Percentiles rank a stretch among this genome's conserved stretches.
Evolutionary conservation across 1,140 invertebrate genomes (phyloP).

Genomic region (Dysdera silvatica): DNA sequence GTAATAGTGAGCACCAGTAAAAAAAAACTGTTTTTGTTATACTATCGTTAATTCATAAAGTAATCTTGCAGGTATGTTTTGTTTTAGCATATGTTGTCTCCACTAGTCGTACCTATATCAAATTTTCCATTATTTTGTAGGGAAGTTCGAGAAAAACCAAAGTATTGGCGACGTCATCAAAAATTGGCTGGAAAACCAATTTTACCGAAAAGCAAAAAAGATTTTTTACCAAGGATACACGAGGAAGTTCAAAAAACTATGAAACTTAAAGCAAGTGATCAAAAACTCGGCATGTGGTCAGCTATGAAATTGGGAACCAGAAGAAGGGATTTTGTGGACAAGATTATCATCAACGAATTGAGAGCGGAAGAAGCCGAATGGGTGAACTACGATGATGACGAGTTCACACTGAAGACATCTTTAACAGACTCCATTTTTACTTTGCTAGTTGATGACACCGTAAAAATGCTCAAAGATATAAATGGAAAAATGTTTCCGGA

Average conservation of each 20-base stretch:
- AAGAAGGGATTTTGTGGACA: constrained; percentile 62
- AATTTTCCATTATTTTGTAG: too few species aligned
- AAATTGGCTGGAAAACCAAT: constrained; percentile 50
- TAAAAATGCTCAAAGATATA: constrained; percentile 36
- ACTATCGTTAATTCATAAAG: too few species aligned
- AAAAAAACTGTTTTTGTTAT: constrained; percentile 3
- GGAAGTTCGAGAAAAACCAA: background rate
- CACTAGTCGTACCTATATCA: too few species aligned
- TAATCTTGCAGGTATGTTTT: too few species aligned
- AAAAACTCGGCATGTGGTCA: constrained; percentile 7
- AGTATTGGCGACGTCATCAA: constrained; percentile 50
- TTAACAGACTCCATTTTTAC: constrained; percentile 57
- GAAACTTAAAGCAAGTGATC: background rate
- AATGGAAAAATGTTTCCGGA: too few species aligned
- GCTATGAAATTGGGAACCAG: constrained; percentile 55
- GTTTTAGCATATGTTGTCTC: too few species aligned
- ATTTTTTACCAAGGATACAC: background rate
- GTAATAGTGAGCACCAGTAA: too few species aligned
- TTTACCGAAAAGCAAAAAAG: constrained; percentile 44
- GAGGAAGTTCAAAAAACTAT: constrained; percentile 5
- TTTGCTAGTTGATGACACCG: constrained; percentile 55
- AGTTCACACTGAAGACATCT: constrained; percentile 59
- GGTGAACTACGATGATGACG: constrained; percentile 63
- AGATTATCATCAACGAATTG: constrained; percentile 58
- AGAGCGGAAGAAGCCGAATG: constrained; percentile 61